Conservation (phyloP, 2,797 vertebrate genomes). For the Enteromius thamalakanensis region DNA sequence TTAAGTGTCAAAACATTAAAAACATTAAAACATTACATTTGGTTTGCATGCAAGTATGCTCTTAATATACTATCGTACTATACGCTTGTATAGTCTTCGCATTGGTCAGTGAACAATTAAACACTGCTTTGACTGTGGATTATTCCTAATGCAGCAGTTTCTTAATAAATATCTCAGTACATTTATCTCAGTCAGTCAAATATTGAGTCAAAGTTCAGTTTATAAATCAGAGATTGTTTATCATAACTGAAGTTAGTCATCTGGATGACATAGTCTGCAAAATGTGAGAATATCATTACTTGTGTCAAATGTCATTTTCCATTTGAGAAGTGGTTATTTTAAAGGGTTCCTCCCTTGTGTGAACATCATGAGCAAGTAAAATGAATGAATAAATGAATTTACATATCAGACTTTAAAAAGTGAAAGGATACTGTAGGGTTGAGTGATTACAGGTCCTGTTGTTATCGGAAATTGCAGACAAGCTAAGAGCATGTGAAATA, state of each 20-base stretch:
- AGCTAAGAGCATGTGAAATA: constrained; percentile 1
- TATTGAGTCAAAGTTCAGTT: not conserved
- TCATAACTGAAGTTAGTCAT: not conserved
- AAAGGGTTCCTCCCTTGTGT: not conserved
- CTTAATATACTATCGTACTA: no score
- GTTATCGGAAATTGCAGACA: not conserved
- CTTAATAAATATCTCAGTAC: not conserved
- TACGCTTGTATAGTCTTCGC: no score
- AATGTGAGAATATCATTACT: not conserved
- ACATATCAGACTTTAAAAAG: not conserved
- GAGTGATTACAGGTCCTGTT: not conserved
- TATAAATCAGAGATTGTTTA: not conserved
- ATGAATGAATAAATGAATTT: constrained; percentile 9
- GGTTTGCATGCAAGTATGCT: no score
- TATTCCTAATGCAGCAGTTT: not conserved
- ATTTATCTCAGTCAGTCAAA: not conserved
- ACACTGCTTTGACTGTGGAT: not conserved
- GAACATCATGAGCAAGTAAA: not conserved
- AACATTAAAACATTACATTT: no score
- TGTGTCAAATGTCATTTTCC: not conserved
- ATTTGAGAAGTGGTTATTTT: not conserved
- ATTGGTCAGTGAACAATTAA: no score
- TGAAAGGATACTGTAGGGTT: not conserved
- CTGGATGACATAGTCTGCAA: not conserved
- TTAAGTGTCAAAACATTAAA: no score